These are phyloP conservation scores for Cecidostiba fungosa DNA, from an alignment of 2,888 invertebrate species.

Conservation along the genomic window DNA sequence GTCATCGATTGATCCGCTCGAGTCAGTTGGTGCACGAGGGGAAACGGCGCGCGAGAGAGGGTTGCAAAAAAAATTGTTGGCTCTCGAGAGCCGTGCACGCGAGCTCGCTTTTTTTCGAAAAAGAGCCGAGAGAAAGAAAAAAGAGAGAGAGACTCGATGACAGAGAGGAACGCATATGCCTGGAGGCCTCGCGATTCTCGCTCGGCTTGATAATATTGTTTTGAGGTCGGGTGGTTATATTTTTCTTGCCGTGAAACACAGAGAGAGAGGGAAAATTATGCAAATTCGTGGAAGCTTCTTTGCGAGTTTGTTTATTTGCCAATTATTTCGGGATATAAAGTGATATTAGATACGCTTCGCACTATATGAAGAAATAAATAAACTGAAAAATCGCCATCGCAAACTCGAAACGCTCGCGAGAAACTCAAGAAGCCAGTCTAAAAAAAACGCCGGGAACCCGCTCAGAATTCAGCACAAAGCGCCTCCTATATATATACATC, in stretches of 20 bases:
- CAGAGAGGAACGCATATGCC: conserved; percentile 42
- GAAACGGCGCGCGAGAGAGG: background rate
- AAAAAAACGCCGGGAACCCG: background rate
- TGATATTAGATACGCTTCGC: no score
- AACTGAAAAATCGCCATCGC: no score
- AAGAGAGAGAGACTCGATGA: conserved; percentile 25
- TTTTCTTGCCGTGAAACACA: conserved; percentile 17
- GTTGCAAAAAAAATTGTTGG: conserved; percentile 46
- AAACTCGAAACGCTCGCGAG: background rate
- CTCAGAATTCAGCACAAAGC: background rate
- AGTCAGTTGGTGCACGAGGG: conserved; percentile 46
- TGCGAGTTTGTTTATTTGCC: background rate
- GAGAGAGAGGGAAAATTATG: conserved; percentile 31
- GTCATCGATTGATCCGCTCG: conserved; percentile 59
- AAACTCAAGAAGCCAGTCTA: background rate
- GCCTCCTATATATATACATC: background rate
- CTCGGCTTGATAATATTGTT: conserved; percentile 51
- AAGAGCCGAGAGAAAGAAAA: background rate
- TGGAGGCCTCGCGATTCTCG: conserved; percentile 33
- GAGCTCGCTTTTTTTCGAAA: conserved; percentile 19
- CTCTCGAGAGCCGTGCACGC: conserved; percentile 31
- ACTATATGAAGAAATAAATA: no score
- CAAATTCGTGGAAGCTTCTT: background rate
- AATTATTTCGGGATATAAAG: no score
- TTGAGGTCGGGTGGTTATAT: conserved; percentile 48